A percentile compares a stretch with the other conserved stretches of the same genome.
phyloP scores from a whole-genome alignment of 2,888 invertebrate genomes.

The Cantharis nigra region DNA sequence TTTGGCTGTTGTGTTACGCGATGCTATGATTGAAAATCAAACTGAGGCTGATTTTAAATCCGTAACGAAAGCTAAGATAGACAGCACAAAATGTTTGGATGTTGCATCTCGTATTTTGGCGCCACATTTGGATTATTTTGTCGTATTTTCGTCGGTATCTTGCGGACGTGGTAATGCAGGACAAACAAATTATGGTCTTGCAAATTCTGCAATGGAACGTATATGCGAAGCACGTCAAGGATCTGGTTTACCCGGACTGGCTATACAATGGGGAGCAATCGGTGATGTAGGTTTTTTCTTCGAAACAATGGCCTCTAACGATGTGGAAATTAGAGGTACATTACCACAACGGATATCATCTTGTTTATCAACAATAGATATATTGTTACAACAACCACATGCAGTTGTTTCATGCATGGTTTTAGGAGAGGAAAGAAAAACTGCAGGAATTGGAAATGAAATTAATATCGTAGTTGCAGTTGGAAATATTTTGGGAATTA shows the following conservation, averaged over 20 bases:
- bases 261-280: slow-evolving; percentile 99
- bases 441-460: slow-evolving; percentile 61
- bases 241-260: slow-evolving; percentile 81
- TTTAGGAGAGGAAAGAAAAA: slow-evolving; percentile 80
- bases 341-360: slow-evolving; percentile 95
- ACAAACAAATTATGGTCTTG: slow-evolving; percentile 95
- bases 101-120: slow-evolving; percentile 75
- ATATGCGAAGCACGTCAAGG: slow-evolving; percentile 84
- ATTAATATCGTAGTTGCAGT: slow-evolving; percentile 76
- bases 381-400: slow-evolving; percentile 87
- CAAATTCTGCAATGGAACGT: slow-evolving; percentile 97
- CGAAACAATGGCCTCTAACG: slow-evolving; percentile 88
- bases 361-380: slow-evolving; percentile 86
- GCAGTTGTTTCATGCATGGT: slow-evolving; percentile 84
- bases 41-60: slow-evolving; percentile 77
- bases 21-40: slow-evolving; percentile 87
- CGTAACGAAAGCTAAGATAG: slow-evolving; percentile 85
- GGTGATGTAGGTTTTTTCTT: slow-evolving; percentile 94
- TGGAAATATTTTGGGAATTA: slow-evolving; percentile 88
- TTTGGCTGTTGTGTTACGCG: slow-evolving; percentile 88
- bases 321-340: slow-evolving; percentile 92
- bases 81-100: slow-evolving; percentile 84
- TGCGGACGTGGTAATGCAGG: slow-evolving; percentile 97
- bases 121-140: slow-evolving; percentile 87
- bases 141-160: slow-evolving; percentile 94